Evolutionary conservation across 2,113 vertebrate species (phyloP), one percentile per base, ranked within the genome.

Genomic region (Phylloscopus trochiloides): DNA sequence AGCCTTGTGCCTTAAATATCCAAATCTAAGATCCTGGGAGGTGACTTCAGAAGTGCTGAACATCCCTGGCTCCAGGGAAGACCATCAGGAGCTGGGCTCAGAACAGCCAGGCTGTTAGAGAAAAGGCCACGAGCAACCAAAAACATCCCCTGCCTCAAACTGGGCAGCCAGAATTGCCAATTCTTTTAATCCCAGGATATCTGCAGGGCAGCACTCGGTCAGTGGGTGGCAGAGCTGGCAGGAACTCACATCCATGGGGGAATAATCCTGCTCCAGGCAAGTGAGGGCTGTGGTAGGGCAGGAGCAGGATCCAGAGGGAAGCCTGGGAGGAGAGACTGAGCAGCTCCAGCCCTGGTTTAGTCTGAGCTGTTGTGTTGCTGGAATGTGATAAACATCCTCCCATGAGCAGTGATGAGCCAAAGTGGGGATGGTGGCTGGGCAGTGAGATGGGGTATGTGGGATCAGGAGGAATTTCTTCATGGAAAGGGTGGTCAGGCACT

Each of bases 141-240:
- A 89, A 63, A 7, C 34, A 20, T 59, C 21, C 34, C 7, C 86
- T 73, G 63, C 43, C 55, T 89, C 66, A 40, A 59, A 84, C 31
- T 21, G 80, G 51, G 68, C 80, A 47, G 43, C 83, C 34, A 7
- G 40, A 91, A 77, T 58, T 51, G 61, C 54, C 3, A 2, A 0
- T 57, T 32, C n/a, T 68, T 90, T 91, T 66, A 79, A 77, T 84
- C 63, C 54, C 4, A 5, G 22, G 28, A 11, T 62, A 32, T 34
- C 58, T 36, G n/a, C 1, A 1, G 5, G 25, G 79, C 62, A 57
- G 88, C 24, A 14, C 66, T 78, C 0, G 0, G 26, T 15, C 21
- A 81, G 71, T 0, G 5, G 48, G 54, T 4, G 38, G 58, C 54
- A 55, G 50, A 79, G 71, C 78, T 52, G 57, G 40, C 82, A 75